Evolutionary conservation across 1,140 invertebrate species (phyloP).

Genomic region (Drosophila ambigua): DNA sequence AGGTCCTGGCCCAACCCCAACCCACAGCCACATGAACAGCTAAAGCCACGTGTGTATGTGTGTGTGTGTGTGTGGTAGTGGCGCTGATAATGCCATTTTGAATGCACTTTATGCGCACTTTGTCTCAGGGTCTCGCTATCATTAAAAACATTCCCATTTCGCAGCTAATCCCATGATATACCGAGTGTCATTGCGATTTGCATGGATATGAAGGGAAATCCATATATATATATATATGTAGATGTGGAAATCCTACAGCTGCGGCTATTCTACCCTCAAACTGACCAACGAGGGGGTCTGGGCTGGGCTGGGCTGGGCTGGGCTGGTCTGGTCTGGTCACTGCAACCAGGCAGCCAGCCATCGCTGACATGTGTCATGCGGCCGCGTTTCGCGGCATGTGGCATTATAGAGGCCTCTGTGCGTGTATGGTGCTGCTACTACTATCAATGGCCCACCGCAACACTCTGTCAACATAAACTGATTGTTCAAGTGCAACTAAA

Average conservation of each 20-base stretch:
- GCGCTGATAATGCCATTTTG: slow-evolving; percentile 69
- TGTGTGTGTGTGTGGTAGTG: slow-evolving; percentile 18
- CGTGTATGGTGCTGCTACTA: slow-evolving; percentile 11
- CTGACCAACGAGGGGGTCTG: slow-evolving; percentile 15
- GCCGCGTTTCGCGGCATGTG: slow-evolving; percentile 34
- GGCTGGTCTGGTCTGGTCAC: not conserved
- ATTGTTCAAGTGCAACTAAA: not conserved
- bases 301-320: too few species aligned
- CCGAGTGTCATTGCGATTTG: slow-evolving; percentile 54
- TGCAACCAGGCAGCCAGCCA: slow-evolving; percentile 46
- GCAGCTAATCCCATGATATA: slow-evolving; percentile 67
- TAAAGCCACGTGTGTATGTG: not conserved
- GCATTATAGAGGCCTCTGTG: not conserved
- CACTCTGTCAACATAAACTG: slow-evolving; percentile 18
- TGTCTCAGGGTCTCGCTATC: slow-evolving; percentile 66
- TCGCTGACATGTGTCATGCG: slow-evolving; percentile 29
- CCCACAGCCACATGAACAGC: slow-evolving; percentile 1
- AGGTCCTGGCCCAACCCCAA: slow-evolving; percentile 28
- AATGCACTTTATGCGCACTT: slow-evolving; percentile 76
- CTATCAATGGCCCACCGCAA: slow-evolving; percentile 14
- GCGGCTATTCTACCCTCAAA: slow-evolving; percentile 3
- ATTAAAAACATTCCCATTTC: slow-evolving; percentile 71
- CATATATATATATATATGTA: slow-evolving; percentile 3
- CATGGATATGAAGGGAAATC: slow-evolving; percentile 34
- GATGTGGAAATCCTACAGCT: slow-evolving; percentile 27